phyloP scores from a whole-genome alignment of 2,888 invertebrate genomes.

The Yponomeuta plumbellus region DNA sequence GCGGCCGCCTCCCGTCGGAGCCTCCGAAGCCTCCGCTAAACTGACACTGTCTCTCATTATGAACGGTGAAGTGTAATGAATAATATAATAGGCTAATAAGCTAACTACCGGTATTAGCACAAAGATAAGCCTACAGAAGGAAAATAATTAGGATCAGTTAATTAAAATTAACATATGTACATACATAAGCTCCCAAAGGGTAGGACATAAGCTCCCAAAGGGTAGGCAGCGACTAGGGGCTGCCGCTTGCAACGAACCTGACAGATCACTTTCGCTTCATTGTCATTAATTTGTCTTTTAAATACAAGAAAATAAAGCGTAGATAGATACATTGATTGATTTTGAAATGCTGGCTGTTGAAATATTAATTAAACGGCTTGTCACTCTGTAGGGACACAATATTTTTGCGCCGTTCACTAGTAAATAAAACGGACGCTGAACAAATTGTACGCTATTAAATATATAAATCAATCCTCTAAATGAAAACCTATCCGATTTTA shows the following conservation, averaged over 20 bases:
- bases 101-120: background rate
- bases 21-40: slow-evolving; percentile 19
- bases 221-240: no score
- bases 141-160: background rate
- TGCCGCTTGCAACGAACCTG: no score
- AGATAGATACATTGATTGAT: no score
- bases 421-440: background rate
- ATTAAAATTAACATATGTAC: no score
- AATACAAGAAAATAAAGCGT: no score
- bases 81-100: background rate
- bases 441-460: background rate
- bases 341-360: no score
- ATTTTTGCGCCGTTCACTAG: background rate
- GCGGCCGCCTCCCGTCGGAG: slow-evolving; percentile 1
- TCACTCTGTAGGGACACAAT: background rate
- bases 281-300: no score
- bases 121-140: background rate
- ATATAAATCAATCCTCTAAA: background rate
- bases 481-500: background rate
- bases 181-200: no score
- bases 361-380: background rate
- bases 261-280: no score
- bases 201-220: no score
- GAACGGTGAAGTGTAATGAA: slow-evolving; percentile 12
- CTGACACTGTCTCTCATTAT: slow-evolving; percentile 33